A percentile compares a stretch with the other conserved stretches of the same genome.
Conservation (phyloP, 2,797 vertebrate species). For the Gymnoscopelus braueri region DNA sequence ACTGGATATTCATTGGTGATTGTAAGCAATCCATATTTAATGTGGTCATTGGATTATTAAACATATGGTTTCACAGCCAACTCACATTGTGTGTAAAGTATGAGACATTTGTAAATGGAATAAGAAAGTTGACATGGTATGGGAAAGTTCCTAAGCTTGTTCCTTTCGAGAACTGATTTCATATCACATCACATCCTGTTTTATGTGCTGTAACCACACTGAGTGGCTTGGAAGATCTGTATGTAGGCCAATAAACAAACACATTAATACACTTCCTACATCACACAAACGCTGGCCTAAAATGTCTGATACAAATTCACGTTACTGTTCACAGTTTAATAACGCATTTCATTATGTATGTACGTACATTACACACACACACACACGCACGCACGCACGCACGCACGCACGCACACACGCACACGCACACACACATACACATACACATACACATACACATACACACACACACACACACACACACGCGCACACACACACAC, state of each 20-base stretch:
- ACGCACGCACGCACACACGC: not conserved
- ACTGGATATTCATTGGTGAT: constrained; percentile 35
- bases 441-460: too few species aligned
- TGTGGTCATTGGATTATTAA: constrained; percentile 23
- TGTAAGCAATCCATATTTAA: constrained; percentile 53
- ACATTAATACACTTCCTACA: not conserved
- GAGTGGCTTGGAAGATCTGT: constrained; percentile 30
- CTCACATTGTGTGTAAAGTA: too few species aligned
- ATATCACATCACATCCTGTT: constrained; percentile 67
- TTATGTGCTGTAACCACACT: constrained; percentile 29
- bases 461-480: not conserved
- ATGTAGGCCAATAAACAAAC: constrained; percentile 34
- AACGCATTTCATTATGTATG: not conserved
- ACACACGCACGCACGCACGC: not conserved
- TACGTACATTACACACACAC: not conserved
- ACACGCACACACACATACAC: too few species aligned
- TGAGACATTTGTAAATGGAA: constrained; percentile 28
- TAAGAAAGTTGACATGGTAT: constrained; percentile 13
- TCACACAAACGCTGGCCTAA: not conserved
- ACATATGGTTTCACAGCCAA: not conserved
- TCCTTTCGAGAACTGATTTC: constrained; percentile 47
- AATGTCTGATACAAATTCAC: not conserved
- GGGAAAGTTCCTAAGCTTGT: constrained; percentile 61
- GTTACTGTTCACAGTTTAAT: not conserved
- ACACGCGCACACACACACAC: too few species aligned